Evolutionary conservation across 2,113 vertebrate species (phyloP).

Genomic region (Erinaceus europaeus): DNA sequence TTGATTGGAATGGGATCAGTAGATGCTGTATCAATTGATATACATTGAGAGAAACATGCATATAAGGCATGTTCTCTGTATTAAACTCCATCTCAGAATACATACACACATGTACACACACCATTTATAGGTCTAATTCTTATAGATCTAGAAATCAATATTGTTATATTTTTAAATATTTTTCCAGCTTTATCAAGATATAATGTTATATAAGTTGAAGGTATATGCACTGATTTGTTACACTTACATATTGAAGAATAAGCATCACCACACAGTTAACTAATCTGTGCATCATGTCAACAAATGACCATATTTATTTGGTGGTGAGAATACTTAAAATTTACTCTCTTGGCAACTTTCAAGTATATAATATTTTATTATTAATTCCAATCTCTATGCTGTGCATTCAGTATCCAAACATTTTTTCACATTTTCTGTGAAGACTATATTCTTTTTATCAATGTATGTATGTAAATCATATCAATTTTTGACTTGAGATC

Average conservation of each 20-base stretch:
- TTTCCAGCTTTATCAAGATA: not conserved
- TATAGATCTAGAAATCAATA: not conserved
- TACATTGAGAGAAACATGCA: too few species aligned
- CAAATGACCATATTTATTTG: not conserved
- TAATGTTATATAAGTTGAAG: not conserved
- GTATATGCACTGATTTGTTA: not conserved
- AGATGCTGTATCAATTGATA: too few species aligned
- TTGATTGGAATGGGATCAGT: too few species aligned
- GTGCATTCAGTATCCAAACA: not conserved
- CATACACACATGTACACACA: not conserved
- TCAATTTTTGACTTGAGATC: not conserved
- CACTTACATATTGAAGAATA: not conserved
- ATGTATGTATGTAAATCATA: not conserved
- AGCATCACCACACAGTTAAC: not conserved
- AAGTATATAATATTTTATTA: not conserved
- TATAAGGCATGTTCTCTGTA: too few species aligned
- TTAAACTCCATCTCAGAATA: not conserved
- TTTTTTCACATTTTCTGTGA: not conserved
- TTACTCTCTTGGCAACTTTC: not conserved
- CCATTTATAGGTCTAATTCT: not conserved
- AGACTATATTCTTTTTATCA: not conserved
- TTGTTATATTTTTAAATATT: not conserved
- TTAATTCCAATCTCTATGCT: not conserved
- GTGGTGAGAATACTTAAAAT: not conserved
- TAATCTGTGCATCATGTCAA: not conserved